phyloP scores from a whole-genome alignment of 2,113 vertebrate species.

The Nicator chloris region DNA sequence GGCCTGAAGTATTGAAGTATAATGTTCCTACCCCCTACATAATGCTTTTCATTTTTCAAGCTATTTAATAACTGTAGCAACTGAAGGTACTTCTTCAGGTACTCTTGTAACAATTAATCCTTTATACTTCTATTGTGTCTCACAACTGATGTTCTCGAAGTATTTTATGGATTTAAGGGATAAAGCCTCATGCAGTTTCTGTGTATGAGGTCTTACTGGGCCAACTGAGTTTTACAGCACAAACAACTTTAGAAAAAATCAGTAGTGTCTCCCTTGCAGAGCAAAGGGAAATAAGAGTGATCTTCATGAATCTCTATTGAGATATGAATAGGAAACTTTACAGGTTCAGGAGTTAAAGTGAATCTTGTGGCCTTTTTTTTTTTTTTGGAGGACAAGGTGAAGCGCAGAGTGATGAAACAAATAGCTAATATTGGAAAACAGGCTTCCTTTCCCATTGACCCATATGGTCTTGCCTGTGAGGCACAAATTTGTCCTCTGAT shows the following conservation, averaged over 20 bases:
- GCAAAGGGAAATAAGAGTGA: background rate
- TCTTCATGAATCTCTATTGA: background rate
- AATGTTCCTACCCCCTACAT: background rate
- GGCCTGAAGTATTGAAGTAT: background rate
- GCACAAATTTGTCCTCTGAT: fast-evolving
- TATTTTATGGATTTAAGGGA: background rate
- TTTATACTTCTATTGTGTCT: background rate
- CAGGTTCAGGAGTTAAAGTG: background rate
- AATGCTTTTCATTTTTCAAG: background rate
- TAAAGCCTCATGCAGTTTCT: background rate
- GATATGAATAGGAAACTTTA: background rate
- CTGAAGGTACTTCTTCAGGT: background rate
- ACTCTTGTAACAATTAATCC: background rate
- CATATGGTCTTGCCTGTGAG: fast-evolving
- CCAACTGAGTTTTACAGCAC: background rate
- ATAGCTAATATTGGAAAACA: background rate
- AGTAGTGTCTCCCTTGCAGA: background rate
- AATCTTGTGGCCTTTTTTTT: background rate
- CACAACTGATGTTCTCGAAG: background rate
- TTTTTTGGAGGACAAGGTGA: background rate
- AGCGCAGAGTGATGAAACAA: background rate
- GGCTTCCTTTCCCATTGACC: background rate
- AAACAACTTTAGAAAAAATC: background rate
- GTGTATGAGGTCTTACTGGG: background rate
- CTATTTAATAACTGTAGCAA: background rate